Evolutionary conservation across 2,113 vertebrate species (phyloP).

Genomic region (Chaetorhynchus papuensis): DNA sequence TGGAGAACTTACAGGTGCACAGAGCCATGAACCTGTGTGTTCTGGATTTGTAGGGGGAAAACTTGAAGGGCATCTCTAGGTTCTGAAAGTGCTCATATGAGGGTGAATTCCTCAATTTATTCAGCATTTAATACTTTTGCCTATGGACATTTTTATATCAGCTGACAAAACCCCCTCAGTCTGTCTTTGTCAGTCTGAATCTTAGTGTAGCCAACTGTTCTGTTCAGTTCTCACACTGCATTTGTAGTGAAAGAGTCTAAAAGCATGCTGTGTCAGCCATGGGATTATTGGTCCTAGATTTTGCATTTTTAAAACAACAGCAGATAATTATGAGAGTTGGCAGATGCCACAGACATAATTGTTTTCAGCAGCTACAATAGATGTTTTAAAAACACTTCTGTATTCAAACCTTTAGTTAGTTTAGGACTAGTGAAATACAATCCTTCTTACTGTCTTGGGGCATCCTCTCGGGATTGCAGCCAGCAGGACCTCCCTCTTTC

Average conservation of each 20-base stretch:
- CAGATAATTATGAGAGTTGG: background rate
- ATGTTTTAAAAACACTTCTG: slow-evolving; percentile 5
- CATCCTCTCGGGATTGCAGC: background rate
- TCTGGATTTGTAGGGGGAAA: background rate
- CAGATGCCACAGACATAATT: slow-evolving; percentile 9
- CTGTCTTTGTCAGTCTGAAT: slow-evolving; percentile 9
- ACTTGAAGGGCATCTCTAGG: background rate
- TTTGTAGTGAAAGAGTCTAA: background rate
- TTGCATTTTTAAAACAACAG: slow-evolving; percentile 19
- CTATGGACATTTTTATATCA: slow-evolving; percentile 1
- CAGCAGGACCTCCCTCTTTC: background rate
- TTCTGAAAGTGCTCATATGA: background rate
- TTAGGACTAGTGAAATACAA: background rate
- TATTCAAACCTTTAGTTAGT: background rate
- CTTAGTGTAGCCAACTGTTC: background rate
- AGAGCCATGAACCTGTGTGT: background rate
- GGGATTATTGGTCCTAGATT: slow-evolving; percentile 29
- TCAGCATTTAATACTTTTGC: background rate
- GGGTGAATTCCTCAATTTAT: background rate
- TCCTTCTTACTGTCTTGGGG: background rate
- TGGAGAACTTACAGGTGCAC: background rate
- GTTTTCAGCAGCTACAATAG: slow-evolving; percentile 19
- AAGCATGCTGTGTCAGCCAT: slow-evolving; percentile 10
- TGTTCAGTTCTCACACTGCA: background rate
- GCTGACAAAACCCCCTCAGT: background rate